These are phyloP conservation scores for Pholis gunnellus DNA, from an alignment of 2,113 vertebrate species.

Conservation along the genomic window DNA sequence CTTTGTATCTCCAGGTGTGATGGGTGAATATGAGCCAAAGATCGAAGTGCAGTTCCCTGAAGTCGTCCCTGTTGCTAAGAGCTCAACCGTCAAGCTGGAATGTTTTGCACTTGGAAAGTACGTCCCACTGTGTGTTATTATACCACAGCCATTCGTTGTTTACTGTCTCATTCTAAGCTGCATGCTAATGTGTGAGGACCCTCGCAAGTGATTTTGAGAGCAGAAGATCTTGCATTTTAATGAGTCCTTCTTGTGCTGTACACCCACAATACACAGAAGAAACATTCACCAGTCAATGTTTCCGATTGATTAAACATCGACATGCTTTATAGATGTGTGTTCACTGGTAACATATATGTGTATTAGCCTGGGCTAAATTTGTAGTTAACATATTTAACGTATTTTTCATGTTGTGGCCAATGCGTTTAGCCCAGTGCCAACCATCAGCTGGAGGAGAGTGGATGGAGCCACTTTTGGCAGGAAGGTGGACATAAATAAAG, in stretches of 20 bases:
- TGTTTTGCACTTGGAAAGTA: constrained; percentile 99
- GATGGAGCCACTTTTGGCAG: constrained; percentile 89
- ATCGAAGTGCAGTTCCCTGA: constrained; percentile 98
- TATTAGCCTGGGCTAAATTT: background rate
- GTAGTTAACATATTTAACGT: constrained; percentile 18
- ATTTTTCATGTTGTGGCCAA: constrained; percentile 26
- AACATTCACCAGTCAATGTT: background rate
- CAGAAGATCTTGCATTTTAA: constrained; percentile 29
- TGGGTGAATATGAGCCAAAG: constrained; percentile 99
- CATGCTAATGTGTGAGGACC: constrained; percentile 15
- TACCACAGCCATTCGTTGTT: constrained; percentile 17
- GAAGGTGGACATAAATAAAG: constrained; percentile 90
- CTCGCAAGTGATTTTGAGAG: constrained; percentile 13
- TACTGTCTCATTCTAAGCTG: constrained; percentile 22
- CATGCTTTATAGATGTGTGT: background rate
- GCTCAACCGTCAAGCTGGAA: constrained; percentile 92
- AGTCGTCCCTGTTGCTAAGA: constrained; percentile 89
- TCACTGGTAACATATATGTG: background rate
- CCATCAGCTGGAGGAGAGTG: constrained; percentile 90
- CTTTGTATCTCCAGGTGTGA: constrained; percentile 87
- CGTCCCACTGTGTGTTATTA: constrained; percentile 71
- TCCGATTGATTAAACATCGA: constrained; percentile 6
- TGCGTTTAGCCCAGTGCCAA: constrained; percentile 88
- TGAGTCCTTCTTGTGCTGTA: constrained; percentile 16
- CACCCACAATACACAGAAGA: constrained; percentile 3